Conservation (phyloP, 2,113 vertebrate genomes). For the Toxotes chatareus region DNA sequence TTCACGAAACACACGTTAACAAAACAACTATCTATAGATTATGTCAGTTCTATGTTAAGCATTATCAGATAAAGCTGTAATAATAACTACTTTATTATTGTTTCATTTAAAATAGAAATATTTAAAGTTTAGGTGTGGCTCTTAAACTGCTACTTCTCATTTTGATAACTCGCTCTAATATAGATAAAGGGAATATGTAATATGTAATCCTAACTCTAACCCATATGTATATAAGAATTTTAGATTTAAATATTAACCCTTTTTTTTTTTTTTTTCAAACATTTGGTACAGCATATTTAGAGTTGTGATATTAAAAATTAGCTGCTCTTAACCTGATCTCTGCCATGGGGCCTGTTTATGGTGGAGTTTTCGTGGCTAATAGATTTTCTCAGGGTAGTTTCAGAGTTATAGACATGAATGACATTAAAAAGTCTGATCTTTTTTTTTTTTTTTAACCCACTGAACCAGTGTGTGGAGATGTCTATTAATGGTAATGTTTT, state of each 20-base stretch:
- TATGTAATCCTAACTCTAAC: too few species aligned
- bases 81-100: not conserved
- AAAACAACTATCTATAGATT: not conserved
- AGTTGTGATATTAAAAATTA: not conserved
- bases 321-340: too few species aligned
- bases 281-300: not conserved
- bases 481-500: not conserved
- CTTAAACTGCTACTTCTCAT: not conserved
- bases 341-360: not conserved
- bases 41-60: not conserved
- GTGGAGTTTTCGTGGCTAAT: not conserved
- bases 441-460: too few species aligned
- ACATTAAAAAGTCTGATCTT: not conserved
- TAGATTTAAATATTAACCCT: not conserved
- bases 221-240: not conserved
- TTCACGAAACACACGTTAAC: not conserved
- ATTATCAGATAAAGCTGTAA: not conserved
- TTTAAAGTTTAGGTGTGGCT: too few species aligned
- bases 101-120: too few species aligned
- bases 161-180: not conserved
- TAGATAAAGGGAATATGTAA: not conserved
- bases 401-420: not conserved
- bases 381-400: not conserved
- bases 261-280: not conserved
- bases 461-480: too few species aligned